A percentile compares a stretch with the other conserved stretches of the same genome.
Conservation (phyloP, 1,140 invertebrate species). For the Holcopasites calliopsidis region DNA sequence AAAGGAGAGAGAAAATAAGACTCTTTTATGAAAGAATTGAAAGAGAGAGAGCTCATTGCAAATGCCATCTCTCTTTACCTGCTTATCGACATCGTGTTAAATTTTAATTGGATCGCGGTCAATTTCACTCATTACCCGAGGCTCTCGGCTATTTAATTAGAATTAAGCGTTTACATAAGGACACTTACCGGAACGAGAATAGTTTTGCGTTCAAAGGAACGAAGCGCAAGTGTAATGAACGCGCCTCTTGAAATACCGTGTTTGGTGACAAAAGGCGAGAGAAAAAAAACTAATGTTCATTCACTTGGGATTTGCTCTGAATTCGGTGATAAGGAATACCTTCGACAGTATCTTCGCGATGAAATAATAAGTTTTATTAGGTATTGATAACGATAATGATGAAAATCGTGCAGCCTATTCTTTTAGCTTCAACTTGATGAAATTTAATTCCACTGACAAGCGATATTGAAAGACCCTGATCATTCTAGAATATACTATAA, state of each 20-base stretch:
- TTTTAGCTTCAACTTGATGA: no score
- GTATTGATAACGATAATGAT: no score
- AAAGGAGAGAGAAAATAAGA: no score
- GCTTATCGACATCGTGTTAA: background rate
- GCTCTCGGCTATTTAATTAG: background rate
- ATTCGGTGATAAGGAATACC: no score
- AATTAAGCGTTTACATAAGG: conserved; percentile 2
- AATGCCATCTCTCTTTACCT: background rate
- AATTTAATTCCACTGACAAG: no score
- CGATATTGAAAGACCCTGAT: no score
- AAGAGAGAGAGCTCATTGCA: background rate
- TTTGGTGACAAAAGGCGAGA: background rate
- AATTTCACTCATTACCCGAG: conserved; percentile 13
- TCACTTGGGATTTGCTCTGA: no score
- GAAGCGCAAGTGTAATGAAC: background rate
- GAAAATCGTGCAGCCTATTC: no score
- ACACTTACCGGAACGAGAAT: background rate
- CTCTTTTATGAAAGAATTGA: no score
- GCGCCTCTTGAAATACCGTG: background rate
- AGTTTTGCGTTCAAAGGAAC: background rate
- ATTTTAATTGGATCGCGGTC: background rate
- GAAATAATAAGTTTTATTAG: no score
- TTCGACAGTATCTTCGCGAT: no score
- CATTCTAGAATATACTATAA: no score
- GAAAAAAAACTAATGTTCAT: background rate